phyloP scores from a whole-genome alignment of 2,113 vertebrate species.

The Piprites chloris region DNA sequence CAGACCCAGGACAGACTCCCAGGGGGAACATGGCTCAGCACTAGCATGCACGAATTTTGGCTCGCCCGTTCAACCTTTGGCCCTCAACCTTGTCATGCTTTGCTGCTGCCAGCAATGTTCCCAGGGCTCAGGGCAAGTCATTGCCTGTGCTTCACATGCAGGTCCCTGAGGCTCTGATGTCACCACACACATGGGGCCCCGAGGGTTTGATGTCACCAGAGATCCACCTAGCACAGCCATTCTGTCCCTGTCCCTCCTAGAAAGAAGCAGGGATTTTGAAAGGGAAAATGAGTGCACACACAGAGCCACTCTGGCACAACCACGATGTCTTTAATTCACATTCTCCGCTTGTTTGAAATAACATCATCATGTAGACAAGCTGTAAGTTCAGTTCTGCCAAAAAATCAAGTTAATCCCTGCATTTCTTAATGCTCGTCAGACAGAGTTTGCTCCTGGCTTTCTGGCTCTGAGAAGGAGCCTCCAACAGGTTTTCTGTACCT shows the following conservation, averaged over 20 bases:
- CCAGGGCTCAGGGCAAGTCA: background rate
- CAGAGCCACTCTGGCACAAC: background rate
- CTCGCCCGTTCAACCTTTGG: background rate
- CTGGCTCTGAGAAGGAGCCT: background rate
- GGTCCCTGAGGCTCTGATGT: background rate
- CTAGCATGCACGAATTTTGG: background rate
- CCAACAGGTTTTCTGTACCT: background rate
- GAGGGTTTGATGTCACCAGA: background rate
- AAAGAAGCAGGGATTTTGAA: background rate
- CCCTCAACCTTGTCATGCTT: background rate
- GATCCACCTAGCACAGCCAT: rapidly evolving
- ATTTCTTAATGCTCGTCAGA: background rate
- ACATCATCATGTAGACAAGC: background rate
- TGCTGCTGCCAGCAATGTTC: background rate
- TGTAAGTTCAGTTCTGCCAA: slow-evolving; percentile 17
- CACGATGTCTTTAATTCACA: background rate
- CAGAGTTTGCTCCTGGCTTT: background rate
- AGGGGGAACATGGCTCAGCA: background rate
- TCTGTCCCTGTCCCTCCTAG: background rate
- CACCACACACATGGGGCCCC: background rate
- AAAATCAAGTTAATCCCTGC: background rate
- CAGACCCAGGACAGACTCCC: background rate
- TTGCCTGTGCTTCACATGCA: rapidly evolving
- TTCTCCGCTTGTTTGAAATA: background rate
- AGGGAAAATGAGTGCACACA: background rate